Evolutionary conservation across 2,888 invertebrate genomes (phyloP), one percentile per base, ranked within the genome.

Genomic region (Calliphora vomitoria): DNA sequence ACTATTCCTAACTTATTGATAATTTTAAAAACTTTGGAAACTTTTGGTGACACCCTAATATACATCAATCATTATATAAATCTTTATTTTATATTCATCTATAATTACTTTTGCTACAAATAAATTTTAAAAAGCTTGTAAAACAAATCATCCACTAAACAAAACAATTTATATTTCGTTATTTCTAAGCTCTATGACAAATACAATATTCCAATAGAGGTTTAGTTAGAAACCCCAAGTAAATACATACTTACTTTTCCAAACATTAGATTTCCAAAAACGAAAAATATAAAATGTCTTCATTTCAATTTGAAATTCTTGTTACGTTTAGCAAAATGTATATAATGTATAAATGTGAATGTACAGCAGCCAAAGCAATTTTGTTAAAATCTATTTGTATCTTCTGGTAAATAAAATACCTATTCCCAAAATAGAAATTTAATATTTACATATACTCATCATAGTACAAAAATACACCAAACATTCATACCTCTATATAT

Each of bases 391-490:
- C 47, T 38, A 66, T 76, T 71, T 71, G 44, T 25, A 72, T 4
- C 8, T 64, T n/a, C 44, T 44, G 44, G 62, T 50, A 58, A 79
- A 58, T 66, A 72, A 66, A 84, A 79, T 55, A 64, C 47, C 41
- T 72, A 72, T 84, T 84, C 78, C 83, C 78, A 55, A 84, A 84
- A 79, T 66, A 50, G 38, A 79, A 72, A 78, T 79, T 66, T 72
- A 72, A 50, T 66, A 84, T 84, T 72, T 78, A 72, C 71, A 78
- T 72, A 44, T 10, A 13, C 5, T 38, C 35, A 35, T 38, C 35
- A 76, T 66, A 64, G 25, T 18, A 18, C 6, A 10, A 31, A 35
- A 11, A 53, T 38, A 31, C 66, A 25, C 25, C 25, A 44, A 25
- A 10, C 35, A 41, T 5, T 1, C 53, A 38, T 25, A 38, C 50